Evolutionary conservation across 53 echinoderm and acorn worm genomes (phyloP).

Genomic region (Astropecten irregularis): DNA sequence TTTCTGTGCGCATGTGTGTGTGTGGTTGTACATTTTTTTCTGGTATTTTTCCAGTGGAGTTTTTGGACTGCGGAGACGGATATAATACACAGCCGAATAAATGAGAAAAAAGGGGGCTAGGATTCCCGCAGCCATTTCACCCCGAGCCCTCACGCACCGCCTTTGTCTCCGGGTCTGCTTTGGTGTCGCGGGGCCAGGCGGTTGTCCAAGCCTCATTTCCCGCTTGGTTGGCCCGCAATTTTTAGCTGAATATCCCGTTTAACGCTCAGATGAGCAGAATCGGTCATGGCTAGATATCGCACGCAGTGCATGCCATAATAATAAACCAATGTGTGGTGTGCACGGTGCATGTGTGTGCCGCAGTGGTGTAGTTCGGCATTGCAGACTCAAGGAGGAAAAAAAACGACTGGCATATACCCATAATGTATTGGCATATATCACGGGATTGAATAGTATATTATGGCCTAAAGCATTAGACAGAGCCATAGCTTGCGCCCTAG

Average conservation of each 20-base stretch:
- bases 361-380: too few species aligned
- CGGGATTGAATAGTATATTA: too few species aligned
- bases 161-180: conserved; percentile 24
- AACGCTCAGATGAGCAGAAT: conserved; percentile 69
- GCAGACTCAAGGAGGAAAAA: too few species aligned
- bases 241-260: conserved; percentile 70
- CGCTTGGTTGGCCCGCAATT: conserved; percentile 70
- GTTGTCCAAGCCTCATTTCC: conserved; percentile 53
- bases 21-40: not conserved
- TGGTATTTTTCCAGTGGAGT: not conserved
- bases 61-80: too few species aligned
- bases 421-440: conserved; percentile 30
- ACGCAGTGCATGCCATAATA: too few species aligned
- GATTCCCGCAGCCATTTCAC: conserved; percentile 38
- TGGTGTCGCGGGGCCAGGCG: conserved; percentile 31
- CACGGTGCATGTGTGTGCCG: too few species aligned
- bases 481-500: too few species aligned
- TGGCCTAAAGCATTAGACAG: too few species aligned
- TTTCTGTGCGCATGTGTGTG: not conserved
- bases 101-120: too few species aligned
- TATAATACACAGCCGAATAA: too few species aligned
- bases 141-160: conserved; percentile 25
- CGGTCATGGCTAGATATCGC: conserved; percentile 57
- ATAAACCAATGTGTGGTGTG: too few species aligned
- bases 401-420: not conserved